phyloP scores from a whole-genome alignment of 2,113 vertebrate species.

The Sciurus niger region DNA sequence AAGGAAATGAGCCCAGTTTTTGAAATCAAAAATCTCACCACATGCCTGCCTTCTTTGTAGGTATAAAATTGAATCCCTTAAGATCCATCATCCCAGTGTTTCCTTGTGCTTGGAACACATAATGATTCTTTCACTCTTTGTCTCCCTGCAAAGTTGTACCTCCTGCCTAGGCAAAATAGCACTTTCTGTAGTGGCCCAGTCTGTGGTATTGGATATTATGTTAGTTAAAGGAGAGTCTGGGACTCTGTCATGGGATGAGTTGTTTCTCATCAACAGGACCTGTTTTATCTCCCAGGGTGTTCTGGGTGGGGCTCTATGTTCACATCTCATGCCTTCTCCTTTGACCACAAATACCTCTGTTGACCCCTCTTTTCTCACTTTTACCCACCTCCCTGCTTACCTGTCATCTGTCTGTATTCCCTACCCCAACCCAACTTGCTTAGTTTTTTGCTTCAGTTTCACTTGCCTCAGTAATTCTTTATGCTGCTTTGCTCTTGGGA shows the following conservation, averaged over 20 bases:
- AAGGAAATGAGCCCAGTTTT: constrained; percentile 4
- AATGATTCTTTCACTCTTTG: not conserved
- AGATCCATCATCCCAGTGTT: not conserved
- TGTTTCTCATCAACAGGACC: not conserved
- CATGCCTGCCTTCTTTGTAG: not conserved
- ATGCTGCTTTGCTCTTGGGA: not conserved
- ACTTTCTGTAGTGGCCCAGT: not conserved
- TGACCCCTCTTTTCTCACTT: not conserved
- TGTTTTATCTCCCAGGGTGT: not conserved
- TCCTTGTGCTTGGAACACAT: not conserved
- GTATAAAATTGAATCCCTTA: not conserved
- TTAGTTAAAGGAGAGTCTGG: not conserved
- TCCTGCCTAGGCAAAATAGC: not conserved
- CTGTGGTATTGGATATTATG: not conserved
- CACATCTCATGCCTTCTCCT: not conserved
- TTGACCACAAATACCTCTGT: not conserved
- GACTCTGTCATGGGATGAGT: not conserved
- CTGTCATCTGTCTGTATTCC: too few relatives aligned
- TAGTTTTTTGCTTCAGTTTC: constrained; percentile 2
- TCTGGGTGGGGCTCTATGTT: not conserved
- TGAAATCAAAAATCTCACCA: not conserved
- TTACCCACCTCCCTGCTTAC: not conserved
- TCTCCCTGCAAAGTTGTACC: not conserved
- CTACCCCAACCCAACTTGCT: not conserved
- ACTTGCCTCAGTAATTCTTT: not conserved